phyloP scores from a whole-genome alignment of 2,888 invertebrate genomes.

The Taenaris catops region DNA sequence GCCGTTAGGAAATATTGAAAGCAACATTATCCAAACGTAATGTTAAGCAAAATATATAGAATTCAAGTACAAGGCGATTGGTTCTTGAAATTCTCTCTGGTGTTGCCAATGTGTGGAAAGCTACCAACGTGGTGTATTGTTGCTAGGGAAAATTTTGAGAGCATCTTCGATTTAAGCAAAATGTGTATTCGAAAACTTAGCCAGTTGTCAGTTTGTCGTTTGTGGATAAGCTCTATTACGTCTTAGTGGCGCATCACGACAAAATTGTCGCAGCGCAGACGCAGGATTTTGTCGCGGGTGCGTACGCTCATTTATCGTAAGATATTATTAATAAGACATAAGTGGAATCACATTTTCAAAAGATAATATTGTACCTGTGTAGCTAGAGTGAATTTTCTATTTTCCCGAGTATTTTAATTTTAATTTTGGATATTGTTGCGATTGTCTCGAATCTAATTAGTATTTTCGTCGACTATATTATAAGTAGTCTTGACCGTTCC shows the following conservation, averaged over 20 bases:
- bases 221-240: conserved; percentile 44
- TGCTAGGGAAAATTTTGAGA: conserved; percentile 23
- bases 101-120: conserved; percentile 29
- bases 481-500: conserved; percentile 21
- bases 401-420: conserved; percentile 32
- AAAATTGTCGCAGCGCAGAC: conserved; percentile 25
- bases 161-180: conserved; percentile 58
- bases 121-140: conserved; percentile 28
- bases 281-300: conserved; percentile 26
- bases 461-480: conserved; percentile 30
- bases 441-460: conserved; percentile 30
- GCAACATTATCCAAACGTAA: conserved; percentile 59
- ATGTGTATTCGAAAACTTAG: conserved; percentile 66
- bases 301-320: conserved; percentile 46
- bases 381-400: conserved; percentile 73
- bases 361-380: conserved; percentile 61
- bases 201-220: conserved; percentile 64
- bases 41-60: conserved; percentile 61
- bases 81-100: conserved; percentile 20
- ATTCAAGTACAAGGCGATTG: conserved; percentile 25
- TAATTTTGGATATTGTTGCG: conserved; percentile 59
- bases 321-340: conserved; percentile 61
- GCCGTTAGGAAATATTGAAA: conserved; percentile 27
- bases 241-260: conserved; percentile 29
- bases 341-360: conserved; percentile 43